Percentiles rank a stretch among this genome's conserved stretches.
phyloP scores from a whole-genome alignment of 1,140 invertebrate species.

The Gyrodactylus bullatarudis region DNA sequence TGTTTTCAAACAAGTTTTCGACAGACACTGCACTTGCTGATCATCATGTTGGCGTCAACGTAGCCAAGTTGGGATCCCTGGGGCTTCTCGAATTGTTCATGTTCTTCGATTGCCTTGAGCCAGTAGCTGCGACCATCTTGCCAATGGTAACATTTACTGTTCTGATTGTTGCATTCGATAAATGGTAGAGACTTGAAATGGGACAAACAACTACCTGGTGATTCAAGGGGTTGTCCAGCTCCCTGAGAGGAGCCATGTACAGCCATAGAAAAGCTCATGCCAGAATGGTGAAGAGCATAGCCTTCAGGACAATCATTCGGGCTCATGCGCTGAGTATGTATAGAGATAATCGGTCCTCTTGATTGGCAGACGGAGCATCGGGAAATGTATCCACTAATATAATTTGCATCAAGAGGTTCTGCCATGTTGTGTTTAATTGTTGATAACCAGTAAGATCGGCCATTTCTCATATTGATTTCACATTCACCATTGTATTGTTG shows the following conservation, averaged over 20 bases:
- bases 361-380: constrained; percentile 3
- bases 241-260: background rate
- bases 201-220: constrained; percentile 1
- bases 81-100: background rate
- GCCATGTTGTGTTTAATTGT: background rate
- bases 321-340: background rate
- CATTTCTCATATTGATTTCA: constrained; percentile 2
- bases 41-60: background rate
- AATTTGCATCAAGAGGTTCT: background rate
- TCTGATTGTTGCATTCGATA: constrained; percentile 1
- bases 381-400: background rate
- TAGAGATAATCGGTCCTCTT: background rate
- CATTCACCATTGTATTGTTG: background rate
- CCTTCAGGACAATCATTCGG: background rate
- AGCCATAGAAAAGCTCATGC: constrained; percentile 1
- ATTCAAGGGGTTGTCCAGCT: background rate
- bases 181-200: background rate
- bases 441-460: background rate
- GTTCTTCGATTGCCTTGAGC: background rate
- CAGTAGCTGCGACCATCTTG: background rate
- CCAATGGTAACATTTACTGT: constrained; percentile 4
- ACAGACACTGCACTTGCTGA: background rate
- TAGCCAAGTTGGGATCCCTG: background rate
- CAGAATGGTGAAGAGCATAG: background rate
- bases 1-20: background rate